Evolutionary conservation across 2,797 vertebrate species (phyloP).

Genomic region (Mormyrops boulengeri): DNA sequence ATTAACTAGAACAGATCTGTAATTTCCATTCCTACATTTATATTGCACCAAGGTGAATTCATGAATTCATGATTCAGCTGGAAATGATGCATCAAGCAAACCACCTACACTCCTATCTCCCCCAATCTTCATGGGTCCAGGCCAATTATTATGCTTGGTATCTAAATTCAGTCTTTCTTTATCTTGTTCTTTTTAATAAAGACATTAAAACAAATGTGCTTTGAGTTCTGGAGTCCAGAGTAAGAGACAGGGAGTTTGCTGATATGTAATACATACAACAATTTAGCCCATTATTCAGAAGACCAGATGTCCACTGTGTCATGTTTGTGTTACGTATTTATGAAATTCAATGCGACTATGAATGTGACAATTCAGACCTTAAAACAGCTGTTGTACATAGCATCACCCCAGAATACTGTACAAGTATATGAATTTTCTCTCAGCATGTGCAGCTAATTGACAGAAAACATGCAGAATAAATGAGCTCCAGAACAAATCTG

Average conservation of each 20-base stretch:
- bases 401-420: neutral
- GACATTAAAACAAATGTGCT: neutral
- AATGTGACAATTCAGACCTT: neutral
- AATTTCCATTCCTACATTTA: neutral
- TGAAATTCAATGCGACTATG: neutral
- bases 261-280: neutral
- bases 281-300: neutral
- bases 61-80: neutral
- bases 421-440: neutral
- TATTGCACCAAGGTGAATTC: neutral
- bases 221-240: neutral
- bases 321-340: neutral
- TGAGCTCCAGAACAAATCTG: neutral
- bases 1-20: neutral
- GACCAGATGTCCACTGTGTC: neutral
- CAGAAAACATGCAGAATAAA: neutral
- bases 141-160: slow-evolving; percentile 4
- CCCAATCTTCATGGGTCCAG: neutral
- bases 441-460: neutral
- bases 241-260: neutral
- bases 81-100: neutral
- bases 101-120: neutral
- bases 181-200: neutral
- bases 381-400: neutral
- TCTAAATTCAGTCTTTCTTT: neutral